These are phyloP conservation scores for Ectropis grisescens DNA, from an alignment of 1,140 invertebrate genomes.

Conservation along the genomic window DNA sequence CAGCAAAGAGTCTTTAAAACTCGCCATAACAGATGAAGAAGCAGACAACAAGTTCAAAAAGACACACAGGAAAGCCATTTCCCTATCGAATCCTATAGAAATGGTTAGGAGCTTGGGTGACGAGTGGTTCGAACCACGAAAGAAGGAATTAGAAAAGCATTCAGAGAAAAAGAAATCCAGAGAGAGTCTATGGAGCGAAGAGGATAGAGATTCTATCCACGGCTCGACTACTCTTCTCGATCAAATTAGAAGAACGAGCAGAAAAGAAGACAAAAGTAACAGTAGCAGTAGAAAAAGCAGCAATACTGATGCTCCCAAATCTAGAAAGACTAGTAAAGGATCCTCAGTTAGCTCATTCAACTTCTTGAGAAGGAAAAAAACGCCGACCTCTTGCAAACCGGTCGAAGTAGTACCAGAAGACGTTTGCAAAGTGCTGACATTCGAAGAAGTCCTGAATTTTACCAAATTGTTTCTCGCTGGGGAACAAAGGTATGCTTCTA, in stretches of 20 bases:
- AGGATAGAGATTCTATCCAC: conserved; percentile 51
- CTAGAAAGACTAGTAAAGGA: conserved; percentile 52
- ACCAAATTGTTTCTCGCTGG: conserved; percentile 57
- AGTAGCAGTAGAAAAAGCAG: conserved; percentile 34
- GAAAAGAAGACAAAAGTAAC: conserved; percentile 47
- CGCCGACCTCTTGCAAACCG: conserved; percentile 43
- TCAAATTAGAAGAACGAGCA: conserved; percentile 50
- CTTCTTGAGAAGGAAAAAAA: conserved; percentile 58
- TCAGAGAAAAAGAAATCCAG: conserved; percentile 59
- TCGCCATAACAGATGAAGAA: conserved; percentile 55
- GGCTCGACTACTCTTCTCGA: conserved; percentile 48
- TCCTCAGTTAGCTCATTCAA: conserved; percentile 57
- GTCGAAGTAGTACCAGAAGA: conserved; percentile 52
- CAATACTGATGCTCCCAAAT: conserved; percentile 43
- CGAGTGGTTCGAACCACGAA: conserved; percentile 56
- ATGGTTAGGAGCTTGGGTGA: conserved; percentile 59
- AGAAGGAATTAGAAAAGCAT: conserved; percentile 53
- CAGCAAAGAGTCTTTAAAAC: conserved; percentile 60
- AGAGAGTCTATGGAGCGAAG: conserved; percentile 62
- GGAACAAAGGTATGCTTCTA: conserved; percentile 40
- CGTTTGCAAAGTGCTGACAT: conserved; percentile 28
- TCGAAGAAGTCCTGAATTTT: conserved; percentile 44
- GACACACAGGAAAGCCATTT: conserved; percentile 83
- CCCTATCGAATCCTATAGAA: conserved; percentile 81
- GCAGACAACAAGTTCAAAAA: conserved; percentile 45